A percentile compares a stretch with the other conserved stretches of the same genome.
These are phyloP conservation scores for Ellobium chinense DNA, from an alignment of 2,888 invertebrate species.

Conservation along the genomic window DNA sequence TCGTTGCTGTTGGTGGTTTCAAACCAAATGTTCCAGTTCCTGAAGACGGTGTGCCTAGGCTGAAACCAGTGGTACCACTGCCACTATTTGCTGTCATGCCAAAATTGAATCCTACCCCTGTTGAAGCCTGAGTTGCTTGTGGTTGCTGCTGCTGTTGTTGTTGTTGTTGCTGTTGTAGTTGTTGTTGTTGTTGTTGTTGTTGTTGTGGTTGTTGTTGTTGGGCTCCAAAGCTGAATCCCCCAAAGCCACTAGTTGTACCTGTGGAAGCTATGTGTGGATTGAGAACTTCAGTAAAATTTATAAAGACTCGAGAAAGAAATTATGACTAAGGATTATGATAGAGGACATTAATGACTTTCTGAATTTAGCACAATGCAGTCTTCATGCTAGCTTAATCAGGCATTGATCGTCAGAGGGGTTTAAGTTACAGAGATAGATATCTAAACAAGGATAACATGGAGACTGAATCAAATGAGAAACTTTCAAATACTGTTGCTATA, in stretches of 20 bases:
- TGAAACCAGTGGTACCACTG: conserved; percentile 49
- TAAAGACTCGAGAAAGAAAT: neutral
- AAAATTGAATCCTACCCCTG: too few relatives aligned
- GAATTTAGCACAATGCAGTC: neutral
- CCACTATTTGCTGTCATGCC: too few relatives aligned
- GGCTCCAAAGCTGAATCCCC: conserved; percentile 28
- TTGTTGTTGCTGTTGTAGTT: neutral
- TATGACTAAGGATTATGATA: neutral
- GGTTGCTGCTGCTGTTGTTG: neutral
- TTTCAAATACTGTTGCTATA: too few relatives aligned
- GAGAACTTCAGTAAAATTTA: neutral
- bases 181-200: neutral
- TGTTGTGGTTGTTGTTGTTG: neutral
- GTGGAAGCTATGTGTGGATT: neutral
- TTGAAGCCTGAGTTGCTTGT: too few relatives aligned
- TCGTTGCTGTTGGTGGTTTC: neutral
- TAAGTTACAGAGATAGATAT: too few relatives aligned
- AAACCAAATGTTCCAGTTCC: conserved; percentile 38
- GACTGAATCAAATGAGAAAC: too few relatives aligned
- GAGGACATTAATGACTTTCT: neutral
- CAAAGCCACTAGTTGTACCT: neutral
- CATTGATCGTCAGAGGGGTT: too few relatives aligned
- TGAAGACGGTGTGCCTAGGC: conserved; percentile 38
- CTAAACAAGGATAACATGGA: too few relatives aligned
- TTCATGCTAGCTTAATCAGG: too few relatives aligned